Evolutionary conservation across 2,797 vertebrate genomes (phyloP).

Genomic region (Petrocephalus sullivani): DNA sequence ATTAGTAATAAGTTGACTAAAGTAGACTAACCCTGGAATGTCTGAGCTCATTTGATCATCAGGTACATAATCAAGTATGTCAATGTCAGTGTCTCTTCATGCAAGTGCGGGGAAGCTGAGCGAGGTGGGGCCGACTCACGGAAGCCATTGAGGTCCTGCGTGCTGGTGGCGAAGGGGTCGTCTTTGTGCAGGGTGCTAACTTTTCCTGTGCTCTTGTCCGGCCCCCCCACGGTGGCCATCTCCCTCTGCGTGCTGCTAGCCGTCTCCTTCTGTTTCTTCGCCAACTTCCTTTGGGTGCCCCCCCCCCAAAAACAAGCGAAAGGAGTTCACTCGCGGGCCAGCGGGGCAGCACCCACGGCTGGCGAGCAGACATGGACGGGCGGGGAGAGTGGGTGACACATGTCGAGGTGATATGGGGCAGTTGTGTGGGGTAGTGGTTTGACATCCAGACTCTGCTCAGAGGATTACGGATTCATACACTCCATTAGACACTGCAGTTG

Average conservation of each 20-base stretch:
- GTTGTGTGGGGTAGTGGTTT: conserved; percentile 11
- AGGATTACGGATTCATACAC: neutral
- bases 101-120: neutral
- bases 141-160: conserved; percentile 91
- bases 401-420: neutral
- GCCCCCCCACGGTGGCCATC: conserved; percentile 84
- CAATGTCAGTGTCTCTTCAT: neutral
- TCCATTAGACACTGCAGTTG: neutral
- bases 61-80: neutral
- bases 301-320: conserved; percentile 31
- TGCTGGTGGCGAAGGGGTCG: conserved; percentile 90
- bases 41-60: neutral
- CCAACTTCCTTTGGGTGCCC: conserved; percentile 76
- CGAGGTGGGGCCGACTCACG: conserved; percentile 63
- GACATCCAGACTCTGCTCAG: neutral
- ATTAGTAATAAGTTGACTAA: neutral
- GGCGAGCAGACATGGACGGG: neutral
- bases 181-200: conserved; percentile 85
- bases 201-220: conserved; percentile 83
- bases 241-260: conserved; percentile 89
- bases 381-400: neutral
- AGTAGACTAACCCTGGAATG: neutral
- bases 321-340: conserved; percentile 1
- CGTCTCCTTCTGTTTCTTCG: conserved; percentile 98
- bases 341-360: neutral